Base-by-base conservation (phyloP, 2,888 invertebrate species). In the Chouioia cunea region DNA sequence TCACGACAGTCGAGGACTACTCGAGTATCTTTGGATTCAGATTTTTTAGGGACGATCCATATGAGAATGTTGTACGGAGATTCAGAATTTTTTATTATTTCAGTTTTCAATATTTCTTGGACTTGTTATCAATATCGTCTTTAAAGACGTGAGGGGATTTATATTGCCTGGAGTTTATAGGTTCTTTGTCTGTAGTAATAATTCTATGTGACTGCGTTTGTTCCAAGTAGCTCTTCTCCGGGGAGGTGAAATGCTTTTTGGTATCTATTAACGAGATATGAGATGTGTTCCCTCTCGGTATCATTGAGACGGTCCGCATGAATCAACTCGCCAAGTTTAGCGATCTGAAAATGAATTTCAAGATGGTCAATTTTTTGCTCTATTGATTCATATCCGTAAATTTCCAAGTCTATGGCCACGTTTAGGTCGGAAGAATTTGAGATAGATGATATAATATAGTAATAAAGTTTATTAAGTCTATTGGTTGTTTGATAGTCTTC, bases 91-190 rank as follows among this genome's bases (percentile, higher is more conserved):
- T 12, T 64, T 23, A 2, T n/a, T 16, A 12, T 63, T 48, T 14
- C 52, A 59, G 18, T 58, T 58, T 44, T 64, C 27, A 47, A 64
- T 68, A 10, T 57, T 66, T 27, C 48, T 4, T 0, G 50, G 18
- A 43, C 52, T n/a, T 1, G 66, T 63, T 2, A 71, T 71, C 6
- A 43, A 16, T 14, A 65, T 54, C 18, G 65, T 63, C 0, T 36
- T n/a, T n/a, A n/a, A n/a, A n/a, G n/a, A n/a, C n/a, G n/a, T n/a
- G n/a, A n/a, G n/a, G n/a, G n/a, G n/a, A n/a, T n/a, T n/a, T n/a
- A n/a, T n/a, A n/a, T n/a, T n/a, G n/a, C n/a, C n/a, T n/a, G n/a
- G n/a, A n/a, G n/a, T n/a, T n/a, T n/a, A n/a, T n/a, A n/a, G n/a
- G n/a, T n/a, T n/a, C n/a, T n/a, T n/a, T n/a, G n/a, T n/a, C n/a